Evolutionary conservation across 2,888 invertebrate species (phyloP).

Genomic region (Meiosimyza platycephala): DNA sequence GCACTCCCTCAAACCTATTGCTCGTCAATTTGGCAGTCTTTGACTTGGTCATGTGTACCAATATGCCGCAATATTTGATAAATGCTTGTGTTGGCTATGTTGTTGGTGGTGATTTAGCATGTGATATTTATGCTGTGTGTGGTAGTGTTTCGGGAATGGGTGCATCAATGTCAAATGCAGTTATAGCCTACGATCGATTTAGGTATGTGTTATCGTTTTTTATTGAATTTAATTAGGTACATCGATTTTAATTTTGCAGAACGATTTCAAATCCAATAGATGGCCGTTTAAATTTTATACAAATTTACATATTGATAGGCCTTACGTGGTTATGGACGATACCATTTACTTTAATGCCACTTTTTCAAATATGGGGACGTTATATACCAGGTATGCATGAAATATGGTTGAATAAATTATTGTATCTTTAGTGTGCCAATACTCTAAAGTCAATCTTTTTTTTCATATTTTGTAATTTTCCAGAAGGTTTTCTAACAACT

Average conservation of each 20-base stretch:
- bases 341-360: slow-evolving; percentile 76
- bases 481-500: slow-evolving; percentile 82
- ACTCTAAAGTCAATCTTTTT: too few species aligned
- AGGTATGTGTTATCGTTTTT: slow-evolving; percentile 66
- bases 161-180: slow-evolving; percentile 76
- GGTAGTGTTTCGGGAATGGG: slow-evolving; percentile 78
- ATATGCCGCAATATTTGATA: slow-evolving; percentile 75
- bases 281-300: slow-evolving; percentile 75
- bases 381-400: slow-evolving; percentile 75
- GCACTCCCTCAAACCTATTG: slow-evolving; percentile 78
- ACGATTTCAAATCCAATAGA: slow-evolving; percentile 80
- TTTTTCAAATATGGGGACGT: slow-evolving; percentile 75
- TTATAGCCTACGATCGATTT: slow-evolving; percentile 79
- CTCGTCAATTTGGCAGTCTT: slow-evolving; percentile 78
- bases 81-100: slow-evolving; percentile 70
- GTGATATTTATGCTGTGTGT: slow-evolving; percentile 74
- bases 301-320: slow-evolving; percentile 72
- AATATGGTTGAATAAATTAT: too few species aligned
- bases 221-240: neutral
- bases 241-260: slow-evolving; percentile 59
- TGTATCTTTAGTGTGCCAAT: too few species aligned
- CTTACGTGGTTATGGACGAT: slow-evolving; percentile 78
- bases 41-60: slow-evolving; percentile 77
- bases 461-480: neutral
- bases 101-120: slow-evolving; percentile 75